Evolutionary conservation across 2,797 vertebrate species (phyloP).

Genomic region (Alauda arvensis): DNA sequence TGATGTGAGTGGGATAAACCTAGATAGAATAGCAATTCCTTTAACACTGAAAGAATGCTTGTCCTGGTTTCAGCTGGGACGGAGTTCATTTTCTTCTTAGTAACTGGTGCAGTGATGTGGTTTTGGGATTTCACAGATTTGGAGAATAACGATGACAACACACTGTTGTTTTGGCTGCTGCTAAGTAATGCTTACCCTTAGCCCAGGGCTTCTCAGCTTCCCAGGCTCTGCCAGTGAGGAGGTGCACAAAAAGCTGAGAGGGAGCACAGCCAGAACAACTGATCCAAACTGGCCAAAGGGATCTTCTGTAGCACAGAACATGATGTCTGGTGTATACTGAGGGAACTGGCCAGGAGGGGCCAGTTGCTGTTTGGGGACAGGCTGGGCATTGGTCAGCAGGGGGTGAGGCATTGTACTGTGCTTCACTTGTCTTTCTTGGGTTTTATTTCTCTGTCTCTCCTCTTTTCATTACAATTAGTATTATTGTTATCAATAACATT

Average conservation of each 20-base stretch:
- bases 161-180: neutral
- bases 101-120: neutral
- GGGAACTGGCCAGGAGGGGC: neutral
- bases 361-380: fast-evolving
- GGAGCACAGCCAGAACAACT: neutral
- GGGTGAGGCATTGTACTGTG: neutral
- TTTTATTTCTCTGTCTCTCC: neutral
- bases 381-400: neutral
- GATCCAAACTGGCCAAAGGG: neutral
- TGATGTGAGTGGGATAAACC: neutral
- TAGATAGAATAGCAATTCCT: neutral
- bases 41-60: neutral
- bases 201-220: neutral
- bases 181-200: neutral
- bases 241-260: neutral
- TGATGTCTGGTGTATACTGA: neutral
- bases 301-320: neutral
- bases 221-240: neutral
- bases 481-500: neutral
- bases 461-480: neutral
- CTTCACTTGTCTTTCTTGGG: neutral
- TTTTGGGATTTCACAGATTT: neutral
- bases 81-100: neutral
- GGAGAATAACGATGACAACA: neutral
- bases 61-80: neutral